Evolutionary conservation across 92 coral and sea anemone species (phyloP), one percentile per base, ranked within the genome.

Genomic region (Palythoa caribaeorum): DNA sequence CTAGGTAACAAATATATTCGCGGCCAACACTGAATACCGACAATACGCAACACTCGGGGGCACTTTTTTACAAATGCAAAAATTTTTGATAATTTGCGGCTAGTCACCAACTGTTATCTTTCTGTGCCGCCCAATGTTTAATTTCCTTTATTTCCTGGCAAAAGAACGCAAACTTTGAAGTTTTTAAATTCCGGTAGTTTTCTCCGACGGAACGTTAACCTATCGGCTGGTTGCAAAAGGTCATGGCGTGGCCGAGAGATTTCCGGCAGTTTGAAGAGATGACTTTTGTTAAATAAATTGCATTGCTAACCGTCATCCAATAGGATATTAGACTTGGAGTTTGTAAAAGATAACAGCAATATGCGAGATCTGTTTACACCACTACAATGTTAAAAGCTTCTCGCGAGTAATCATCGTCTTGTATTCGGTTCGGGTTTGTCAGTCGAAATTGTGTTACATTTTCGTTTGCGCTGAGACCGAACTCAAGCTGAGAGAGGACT

Each of bases 121-220:
- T 62, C 28, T 62, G 28, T 16, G 6, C 21, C 20, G n/a, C 36
- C 35, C 36, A 16, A 16, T n/a, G 70, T 16, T 63, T 63, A 17
- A 63, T 63, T 63, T 63, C 70, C 70, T 63, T 63, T 3, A 63
- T 63, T 63, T 63, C 70, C 70, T 63, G 70, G 36, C 70, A 63
- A 63, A 63, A 63, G 9, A n/a, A 63, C 70, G 70, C 35, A 21
- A n/a, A 63, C 3, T 63, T 63, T n/a, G 35, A 63, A 63, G 21
- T 17, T 21, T 63, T 63, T n/a, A 63, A 63, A 63, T 63, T 63
- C 70, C 70, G 20, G 35, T 9, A 8, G 6, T 17, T 63, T 55
- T 63, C n/a, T 35, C 70, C n/a, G 70, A 63, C 70, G 10, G 20
- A n/a, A 63, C 2, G 20, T n/a, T 63, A 21, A 63, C 70, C 70